These are phyloP conservation scores for Phasianus colchicus DNA, from an alignment of 2,113 vertebrate genomes.

Conservation along the genomic window DNA sequence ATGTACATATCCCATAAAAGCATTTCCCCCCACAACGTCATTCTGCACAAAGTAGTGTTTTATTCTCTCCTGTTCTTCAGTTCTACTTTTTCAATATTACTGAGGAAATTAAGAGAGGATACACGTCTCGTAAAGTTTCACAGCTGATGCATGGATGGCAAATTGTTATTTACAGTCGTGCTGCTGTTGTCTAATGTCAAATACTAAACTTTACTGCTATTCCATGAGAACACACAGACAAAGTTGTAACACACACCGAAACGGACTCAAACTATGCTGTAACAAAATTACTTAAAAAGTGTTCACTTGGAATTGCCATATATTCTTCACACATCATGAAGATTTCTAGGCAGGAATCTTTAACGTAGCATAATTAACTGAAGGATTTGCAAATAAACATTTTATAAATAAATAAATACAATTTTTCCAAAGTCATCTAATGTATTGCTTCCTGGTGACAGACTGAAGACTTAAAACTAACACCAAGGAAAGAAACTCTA, in stretches of 20 bases:
- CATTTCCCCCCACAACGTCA: background rate
- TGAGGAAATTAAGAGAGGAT: background rate
- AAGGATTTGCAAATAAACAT: background rate
- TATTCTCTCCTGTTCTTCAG: background rate
- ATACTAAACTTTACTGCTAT: background rate
- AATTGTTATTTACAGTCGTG: background rate
- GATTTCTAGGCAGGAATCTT: background rate
- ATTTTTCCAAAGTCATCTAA: background rate
- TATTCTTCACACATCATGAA: background rate
- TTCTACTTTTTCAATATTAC: background rate
- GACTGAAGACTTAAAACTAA: background rate
- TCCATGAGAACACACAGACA: background rate
- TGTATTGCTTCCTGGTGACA: background rate
- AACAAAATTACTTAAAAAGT: background rate
- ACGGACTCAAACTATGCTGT: background rate
- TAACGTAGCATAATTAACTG: background rate
- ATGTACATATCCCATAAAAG: background rate
- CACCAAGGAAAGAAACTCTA: background rate
- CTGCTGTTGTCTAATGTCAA: background rate
- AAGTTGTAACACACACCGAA: background rate
- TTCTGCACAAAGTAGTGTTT: background rate
- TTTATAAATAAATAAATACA: background rate
- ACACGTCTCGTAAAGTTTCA: background rate
- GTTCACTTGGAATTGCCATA: background rate
- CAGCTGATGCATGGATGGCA: background rate